phyloP scores from a whole-genome alignment of 1,140 invertebrate species.

The Neodiprion lecontei region DNA sequence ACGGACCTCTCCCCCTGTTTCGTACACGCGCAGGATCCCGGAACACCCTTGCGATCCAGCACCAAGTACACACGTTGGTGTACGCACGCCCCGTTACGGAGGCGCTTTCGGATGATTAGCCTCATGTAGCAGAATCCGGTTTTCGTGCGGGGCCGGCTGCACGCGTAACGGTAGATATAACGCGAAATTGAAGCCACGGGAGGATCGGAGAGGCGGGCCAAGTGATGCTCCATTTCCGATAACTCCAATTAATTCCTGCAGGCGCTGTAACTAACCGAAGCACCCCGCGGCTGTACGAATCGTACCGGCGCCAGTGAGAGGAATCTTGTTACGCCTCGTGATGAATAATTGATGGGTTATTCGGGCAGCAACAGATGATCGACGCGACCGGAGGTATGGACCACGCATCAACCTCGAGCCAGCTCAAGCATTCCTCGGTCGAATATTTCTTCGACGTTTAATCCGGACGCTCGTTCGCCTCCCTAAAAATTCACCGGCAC shows the following conservation, averaged over 20 bases:
- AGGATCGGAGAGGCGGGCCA: not conserved
- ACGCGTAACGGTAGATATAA: not conserved
- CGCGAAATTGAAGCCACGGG: not conserved
- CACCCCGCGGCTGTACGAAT: not conserved
- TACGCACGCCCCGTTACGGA: not conserved
- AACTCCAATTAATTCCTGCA: conserved; percentile 2
- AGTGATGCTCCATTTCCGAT: conserved; percentile 7
- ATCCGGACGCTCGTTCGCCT: too few species aligned
- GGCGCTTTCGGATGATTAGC: not conserved
- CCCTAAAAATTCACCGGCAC: too few species aligned
- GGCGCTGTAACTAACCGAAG: not conserved
- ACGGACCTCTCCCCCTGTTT: too few species aligned
- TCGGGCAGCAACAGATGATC: not conserved
- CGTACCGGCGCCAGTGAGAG: not conserved
- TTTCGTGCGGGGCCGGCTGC: too few species aligned
- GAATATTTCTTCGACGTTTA: too few species aligned
- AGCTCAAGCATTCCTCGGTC: too few species aligned
- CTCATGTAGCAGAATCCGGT: not conserved
- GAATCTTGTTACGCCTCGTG: conserved; percentile 2
- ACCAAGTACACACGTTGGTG: not conserved
- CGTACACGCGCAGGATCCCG: too few species aligned
- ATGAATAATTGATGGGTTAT: conserved; percentile 3
- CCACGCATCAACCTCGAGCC: not conserved
- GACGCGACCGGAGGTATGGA: not conserved
- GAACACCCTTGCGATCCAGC: too few species aligned